Conservation (phyloP, 2,113 vertebrate genomes). For the Heloderma charlesbogerti region DNA sequence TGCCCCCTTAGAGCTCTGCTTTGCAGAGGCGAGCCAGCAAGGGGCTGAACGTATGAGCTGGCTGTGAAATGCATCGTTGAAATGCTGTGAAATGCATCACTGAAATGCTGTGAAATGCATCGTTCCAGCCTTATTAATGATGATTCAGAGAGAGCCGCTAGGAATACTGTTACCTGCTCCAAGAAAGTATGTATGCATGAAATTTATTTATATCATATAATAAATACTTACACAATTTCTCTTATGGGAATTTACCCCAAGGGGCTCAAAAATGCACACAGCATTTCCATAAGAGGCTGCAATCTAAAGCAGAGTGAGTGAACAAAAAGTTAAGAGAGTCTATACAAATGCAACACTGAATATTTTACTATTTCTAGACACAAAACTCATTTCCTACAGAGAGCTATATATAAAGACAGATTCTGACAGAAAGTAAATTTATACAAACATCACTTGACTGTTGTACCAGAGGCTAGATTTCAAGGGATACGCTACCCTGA, state of each 20-base stretch:
- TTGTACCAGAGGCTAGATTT: neutral
- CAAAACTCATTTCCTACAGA: conserved; percentile 18
- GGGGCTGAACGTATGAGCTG: neutral
- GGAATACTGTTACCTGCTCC: neutral
- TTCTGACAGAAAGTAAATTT: conserved; percentile 15
- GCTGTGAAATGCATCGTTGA: accelerated
- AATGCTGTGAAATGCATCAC: too few relatives aligned
- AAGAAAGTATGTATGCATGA: accelerated
- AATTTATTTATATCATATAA: neutral
- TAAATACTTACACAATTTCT: conserved; percentile 91
- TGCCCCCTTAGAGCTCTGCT: neutral
- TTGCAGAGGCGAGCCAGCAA: neutral
- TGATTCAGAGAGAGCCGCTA: too few relatives aligned
- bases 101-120: accelerated
- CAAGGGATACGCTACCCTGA: neutral
- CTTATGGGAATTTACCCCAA: conserved; percentile 93
- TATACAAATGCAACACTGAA: conserved; percentile 19
- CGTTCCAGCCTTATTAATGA: neutral
- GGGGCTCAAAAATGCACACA: conserved; percentile 97
- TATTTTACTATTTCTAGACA: conserved; percentile 9
- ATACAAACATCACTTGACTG: neutral
- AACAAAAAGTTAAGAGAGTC: conserved; percentile 31
- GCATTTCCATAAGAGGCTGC: conserved; percentile 98
- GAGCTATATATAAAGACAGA: neutral
- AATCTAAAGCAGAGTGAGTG: conserved; percentile 84